These are phyloP conservation scores for Odobenus rosmarus DNA, from an alignment of 2,113 vertebrate genomes.

Conservation along the genomic window DNA sequence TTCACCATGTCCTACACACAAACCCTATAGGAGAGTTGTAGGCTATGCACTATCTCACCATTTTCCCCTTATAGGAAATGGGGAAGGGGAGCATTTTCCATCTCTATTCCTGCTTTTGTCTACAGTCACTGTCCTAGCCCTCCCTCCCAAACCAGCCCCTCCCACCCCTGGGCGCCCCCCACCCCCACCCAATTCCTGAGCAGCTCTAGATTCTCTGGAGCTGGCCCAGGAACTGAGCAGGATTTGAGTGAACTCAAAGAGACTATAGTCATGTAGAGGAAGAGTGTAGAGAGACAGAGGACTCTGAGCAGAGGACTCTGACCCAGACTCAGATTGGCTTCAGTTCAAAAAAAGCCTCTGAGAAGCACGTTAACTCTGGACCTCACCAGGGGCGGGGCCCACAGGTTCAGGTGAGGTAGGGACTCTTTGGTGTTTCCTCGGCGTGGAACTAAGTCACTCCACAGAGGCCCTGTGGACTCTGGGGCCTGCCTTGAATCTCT, in stretches of 20 bases:
- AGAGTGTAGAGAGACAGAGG: too few species aligned
- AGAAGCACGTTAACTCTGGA: background rate
- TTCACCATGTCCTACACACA: too few species aligned
- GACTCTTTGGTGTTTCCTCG: background rate
- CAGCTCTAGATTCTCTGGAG: background rate
- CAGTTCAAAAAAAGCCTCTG: background rate
- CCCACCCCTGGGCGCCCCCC: too few species aligned
- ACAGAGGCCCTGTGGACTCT: background rate
- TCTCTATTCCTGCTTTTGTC: background rate
- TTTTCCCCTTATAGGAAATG: background rate
- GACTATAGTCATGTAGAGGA: background rate
- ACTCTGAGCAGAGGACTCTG: background rate
- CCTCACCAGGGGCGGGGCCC: background rate
- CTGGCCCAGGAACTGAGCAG: background rate
- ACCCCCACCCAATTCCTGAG: background rate
- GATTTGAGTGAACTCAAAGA: background rate
- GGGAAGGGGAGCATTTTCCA: background rate
- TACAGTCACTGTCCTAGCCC: background rate
- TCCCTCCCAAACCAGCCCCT: too few species aligned
- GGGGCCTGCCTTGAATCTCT: background rate
- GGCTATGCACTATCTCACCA: background rate
- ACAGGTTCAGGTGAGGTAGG: background rate
- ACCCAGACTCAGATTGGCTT: background rate
- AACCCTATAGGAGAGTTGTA: accelerated
- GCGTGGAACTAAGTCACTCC: background rate